These are phyloP conservation scores for Sorex araneus DNA, from an alignment of 2,113 vertebrate species.

Conservation along the genomic window DNA sequence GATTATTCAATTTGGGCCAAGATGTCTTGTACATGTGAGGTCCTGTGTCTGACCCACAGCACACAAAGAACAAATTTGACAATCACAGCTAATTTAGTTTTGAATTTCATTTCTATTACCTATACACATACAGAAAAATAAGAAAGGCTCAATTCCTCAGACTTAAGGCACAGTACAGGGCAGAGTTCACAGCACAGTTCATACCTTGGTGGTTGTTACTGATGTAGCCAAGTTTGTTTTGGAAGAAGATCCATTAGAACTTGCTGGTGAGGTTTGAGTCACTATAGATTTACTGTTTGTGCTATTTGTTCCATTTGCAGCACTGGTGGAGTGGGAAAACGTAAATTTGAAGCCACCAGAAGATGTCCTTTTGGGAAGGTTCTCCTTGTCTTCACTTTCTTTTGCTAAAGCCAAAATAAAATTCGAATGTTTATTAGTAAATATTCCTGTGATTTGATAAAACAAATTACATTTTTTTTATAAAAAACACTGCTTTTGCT, in stretches of 20 bases:
- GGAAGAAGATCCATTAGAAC: slow-evolving; percentile 93
- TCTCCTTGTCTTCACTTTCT: slow-evolving; percentile 94
- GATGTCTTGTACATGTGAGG: too few species aligned
- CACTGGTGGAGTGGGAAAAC: slow-evolving; percentile 91
- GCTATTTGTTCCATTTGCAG: slow-evolving; percentile 94
- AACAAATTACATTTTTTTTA: slow-evolving; percentile 11
- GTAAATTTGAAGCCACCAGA: slow-evolving; percentile 92
- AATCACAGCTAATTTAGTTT: too few species aligned
- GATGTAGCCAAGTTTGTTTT: slow-evolving; percentile 92
- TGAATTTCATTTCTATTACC: too few species aligned
- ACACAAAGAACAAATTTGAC: too few species aligned
- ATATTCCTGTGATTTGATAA: slow-evolving; percentile 46
- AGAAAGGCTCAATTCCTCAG: too few species aligned
- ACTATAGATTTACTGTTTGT: slow-evolving; percentile 94
- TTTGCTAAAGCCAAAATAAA: slow-evolving; percentile 89
- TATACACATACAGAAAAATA: too few species aligned
- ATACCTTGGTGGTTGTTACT: slow-evolving; percentile 91
- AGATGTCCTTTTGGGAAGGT: slow-evolving; percentile 90
- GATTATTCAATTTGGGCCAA: not conserved
- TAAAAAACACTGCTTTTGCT: slow-evolving; percentile 20
- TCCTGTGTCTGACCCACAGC: too few species aligned
- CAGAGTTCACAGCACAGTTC: too few species aligned
- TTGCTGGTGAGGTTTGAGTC: slow-evolving; percentile 91
- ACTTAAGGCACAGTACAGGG: too few species aligned
- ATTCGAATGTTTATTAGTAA: slow-evolving; percentile 75